Percentiles rank a stretch among this genome's conserved stretches.
phyloP scores from a whole-genome alignment of 2,797 vertebrate genomes.

The Amazona ochrocephala region DNA sequence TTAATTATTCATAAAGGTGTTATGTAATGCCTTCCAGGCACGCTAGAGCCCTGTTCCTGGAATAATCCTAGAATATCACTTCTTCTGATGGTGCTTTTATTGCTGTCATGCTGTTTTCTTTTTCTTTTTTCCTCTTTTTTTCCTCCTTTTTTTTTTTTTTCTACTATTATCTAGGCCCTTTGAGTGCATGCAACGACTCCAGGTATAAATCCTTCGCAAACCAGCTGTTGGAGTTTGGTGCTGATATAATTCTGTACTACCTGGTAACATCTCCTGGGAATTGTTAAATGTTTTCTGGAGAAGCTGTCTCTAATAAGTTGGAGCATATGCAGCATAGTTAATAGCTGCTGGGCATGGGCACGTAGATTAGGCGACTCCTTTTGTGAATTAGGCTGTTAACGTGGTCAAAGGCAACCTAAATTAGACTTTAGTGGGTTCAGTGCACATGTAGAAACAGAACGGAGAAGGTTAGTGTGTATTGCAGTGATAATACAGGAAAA shows the following conservation, averaged over 20 bases:
- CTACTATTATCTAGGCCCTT: not conserved
- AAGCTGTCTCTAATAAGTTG: not conserved
- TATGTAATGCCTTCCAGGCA: conserved; percentile 25
- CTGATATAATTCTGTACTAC: not conserved
- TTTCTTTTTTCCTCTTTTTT: not conserved
- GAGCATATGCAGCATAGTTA: not conserved
- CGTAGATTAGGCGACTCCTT: not conserved
- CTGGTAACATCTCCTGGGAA: not conserved
- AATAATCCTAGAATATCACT: not conserved
- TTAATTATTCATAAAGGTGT: conserved; percentile 33
- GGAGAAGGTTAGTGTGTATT: not conserved
- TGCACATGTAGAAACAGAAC: not conserved
- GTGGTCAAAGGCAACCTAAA: not conserved
- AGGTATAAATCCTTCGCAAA: not conserved
- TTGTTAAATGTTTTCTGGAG: not conserved
- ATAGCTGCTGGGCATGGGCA: not conserved
- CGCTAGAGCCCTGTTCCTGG: not conserved
- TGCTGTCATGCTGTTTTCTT: not conserved
- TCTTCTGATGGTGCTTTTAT: not conserved
- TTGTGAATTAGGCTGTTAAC: rapidly evolving
- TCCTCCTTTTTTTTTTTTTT: not conserved
- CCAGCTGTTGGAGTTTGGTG: not conserved
- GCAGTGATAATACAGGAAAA: not conserved
- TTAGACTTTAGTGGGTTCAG: not conserved
- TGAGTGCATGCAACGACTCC: rapidly evolving